Percentiles rank a stretch among this genome's conserved stretches.
Evolutionary conservation across 2,888 invertebrate species (phyloP).

Genomic region (Eubasilissa splendida): DNA sequence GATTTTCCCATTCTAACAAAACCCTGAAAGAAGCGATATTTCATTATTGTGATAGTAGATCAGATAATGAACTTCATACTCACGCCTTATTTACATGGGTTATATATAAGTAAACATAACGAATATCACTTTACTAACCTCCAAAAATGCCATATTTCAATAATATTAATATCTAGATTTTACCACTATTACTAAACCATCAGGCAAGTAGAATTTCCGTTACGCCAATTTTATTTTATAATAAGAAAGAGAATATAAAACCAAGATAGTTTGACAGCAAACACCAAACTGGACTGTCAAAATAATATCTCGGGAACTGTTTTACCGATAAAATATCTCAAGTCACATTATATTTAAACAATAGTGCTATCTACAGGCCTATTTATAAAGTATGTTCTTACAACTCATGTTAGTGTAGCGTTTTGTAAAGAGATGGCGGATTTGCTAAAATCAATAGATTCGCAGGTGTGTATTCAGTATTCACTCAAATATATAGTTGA

Average conservation of each 20-base stretch:
- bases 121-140: conserved; percentile 27
- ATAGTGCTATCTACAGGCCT: background rate
- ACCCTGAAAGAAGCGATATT: too few species aligned
- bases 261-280: conserved; percentile 16
- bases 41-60: too few species aligned
- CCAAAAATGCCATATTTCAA: conserved; percentile 44
- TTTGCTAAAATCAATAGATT: conserved; percentile 37
- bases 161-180: background rate
- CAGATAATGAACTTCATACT: too few species aligned
- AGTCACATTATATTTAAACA: background rate
- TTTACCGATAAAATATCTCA: conserved; percentile 19
- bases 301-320: conserved; percentile 9
- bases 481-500: background rate
- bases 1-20: too few species aligned
- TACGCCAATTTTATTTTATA: background rate
- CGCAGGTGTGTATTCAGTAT: conserved; percentile 18
- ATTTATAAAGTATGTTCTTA: background rate
- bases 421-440: conserved; percentile 32
- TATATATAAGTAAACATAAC: background rate
- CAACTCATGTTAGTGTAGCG: conserved; percentile 8
- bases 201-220: background rate
- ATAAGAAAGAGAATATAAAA: background rate
- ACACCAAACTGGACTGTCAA: conserved; percentile 5
- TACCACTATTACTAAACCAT: background rate
- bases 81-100: background rate